Evolutionary conservation across 2,888 invertebrate genomes (phyloP).

Genomic region (Xanthorhoe spadicearia): DNA sequence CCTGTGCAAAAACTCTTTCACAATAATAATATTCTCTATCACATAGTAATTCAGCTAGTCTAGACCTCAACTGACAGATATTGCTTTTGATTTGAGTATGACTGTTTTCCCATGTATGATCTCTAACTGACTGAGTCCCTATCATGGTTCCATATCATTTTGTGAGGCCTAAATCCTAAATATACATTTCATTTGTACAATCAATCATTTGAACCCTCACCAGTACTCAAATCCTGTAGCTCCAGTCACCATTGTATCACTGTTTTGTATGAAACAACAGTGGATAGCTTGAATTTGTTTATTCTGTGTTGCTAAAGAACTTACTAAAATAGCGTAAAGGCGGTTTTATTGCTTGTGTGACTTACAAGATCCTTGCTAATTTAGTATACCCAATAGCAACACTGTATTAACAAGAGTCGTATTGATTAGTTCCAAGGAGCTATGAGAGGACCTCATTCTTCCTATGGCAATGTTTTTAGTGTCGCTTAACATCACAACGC

Average conservation of each 20-base stretch:
- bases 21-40: not conserved
- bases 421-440: not conserved
- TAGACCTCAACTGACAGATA: conserved; percentile 12
- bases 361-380: not conserved
- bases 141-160: conserved; percentile 15
- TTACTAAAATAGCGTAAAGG: not conserved
- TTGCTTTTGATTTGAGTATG: conserved; percentile 21
- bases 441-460: not conserved
- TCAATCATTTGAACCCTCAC: not conserved
- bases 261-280: not conserved
- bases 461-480: conserved; percentile 13
- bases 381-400: not conserved
- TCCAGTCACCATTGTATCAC: not conserved
- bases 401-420: not conserved
- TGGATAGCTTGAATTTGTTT: not conserved
- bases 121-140: conserved; percentile 17
- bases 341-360: not conserved
- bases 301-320: not conserved
- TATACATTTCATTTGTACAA: conserved; percentile 1
- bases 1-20: not conserved
- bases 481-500: conserved; percentile 21
- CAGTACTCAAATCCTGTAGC: not conserved
- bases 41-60: conserved; percentile 3
- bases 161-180: conserved; percentile 23
- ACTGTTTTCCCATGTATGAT: conserved; percentile 21